These are phyloP conservation scores for Megaceryle alcyon DNA, from an alignment of 2,797 vertebrate genomes.

Conservation along the genomic window DNA sequence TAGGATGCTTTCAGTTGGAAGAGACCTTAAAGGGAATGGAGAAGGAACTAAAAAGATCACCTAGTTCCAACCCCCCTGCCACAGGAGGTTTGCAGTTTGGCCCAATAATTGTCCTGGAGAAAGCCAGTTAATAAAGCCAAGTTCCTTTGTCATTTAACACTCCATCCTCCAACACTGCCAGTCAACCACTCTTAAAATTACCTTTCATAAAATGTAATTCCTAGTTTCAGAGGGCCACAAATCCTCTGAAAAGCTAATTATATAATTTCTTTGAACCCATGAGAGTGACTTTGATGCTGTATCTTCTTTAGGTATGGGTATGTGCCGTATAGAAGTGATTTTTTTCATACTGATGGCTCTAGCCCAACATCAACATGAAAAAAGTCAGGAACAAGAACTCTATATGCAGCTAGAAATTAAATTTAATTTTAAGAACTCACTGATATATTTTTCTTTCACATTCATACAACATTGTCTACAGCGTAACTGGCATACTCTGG, in stretches of 20 bases:
- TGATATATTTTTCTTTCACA: conserved; percentile 33
- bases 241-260: conserved; percentile 9
- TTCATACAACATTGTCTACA: conserved; percentile 41
- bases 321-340: not conserved
- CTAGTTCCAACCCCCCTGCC: not conserved
- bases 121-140: not conserved
- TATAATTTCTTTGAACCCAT: not conserved
- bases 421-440: conserved; percentile 41
- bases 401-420: conserved; percentile 34
- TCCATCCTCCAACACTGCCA: not conserved
- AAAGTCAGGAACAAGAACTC: not conserved
- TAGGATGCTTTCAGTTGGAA: not conserved
- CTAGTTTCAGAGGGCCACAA: conserved; percentile 27
- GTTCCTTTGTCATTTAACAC: not conserved
- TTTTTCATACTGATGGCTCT: conserved; percentile 39
- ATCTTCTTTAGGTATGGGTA: conserved; percentile 25
- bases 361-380: conserved; percentile 49
- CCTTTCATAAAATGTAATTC: conserved; percentile 24
- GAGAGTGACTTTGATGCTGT: not conserved
- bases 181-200: conserved; percentile 17
- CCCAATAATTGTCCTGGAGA: not conserved
- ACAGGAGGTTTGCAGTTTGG: not conserved
- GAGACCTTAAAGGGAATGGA: too few species aligned
- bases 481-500: not conserved
- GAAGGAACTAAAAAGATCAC: too few species aligned